Percentiles rank a stretch among this genome's conserved stretches.
Evolutionary conservation across 2,888 invertebrate genomes (phyloP).

Genomic region (Axea sp.): DNA sequence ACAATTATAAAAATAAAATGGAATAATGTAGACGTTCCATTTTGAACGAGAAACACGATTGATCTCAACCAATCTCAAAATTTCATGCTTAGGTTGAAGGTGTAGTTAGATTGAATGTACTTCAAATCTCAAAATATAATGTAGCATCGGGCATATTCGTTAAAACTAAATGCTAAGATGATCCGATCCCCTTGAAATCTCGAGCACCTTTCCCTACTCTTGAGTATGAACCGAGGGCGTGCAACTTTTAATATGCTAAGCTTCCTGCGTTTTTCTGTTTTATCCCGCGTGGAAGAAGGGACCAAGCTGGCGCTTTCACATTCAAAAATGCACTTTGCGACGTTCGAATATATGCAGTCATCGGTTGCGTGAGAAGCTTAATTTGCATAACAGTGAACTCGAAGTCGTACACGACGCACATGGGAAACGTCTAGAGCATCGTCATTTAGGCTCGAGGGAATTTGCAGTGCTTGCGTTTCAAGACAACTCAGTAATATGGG

Average conservation of each 20-base stretch:
- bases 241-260: constrained; percentile 64
- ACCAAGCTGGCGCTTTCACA: constrained; percentile 43
- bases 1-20: no score
- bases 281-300: constrained; percentile 35
- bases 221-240: constrained; percentile 49
- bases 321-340: constrained; percentile 62
- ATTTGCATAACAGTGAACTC: constrained; percentile 62
- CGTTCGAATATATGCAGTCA: constrained; percentile 54
- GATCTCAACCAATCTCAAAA: neutral
- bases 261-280: constrained; percentile 56
- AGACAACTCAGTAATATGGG: constrained; percentile 27
- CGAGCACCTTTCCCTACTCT: constrained; percentile 62
- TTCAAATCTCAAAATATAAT: constrained; percentile 48
- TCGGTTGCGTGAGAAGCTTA: constrained; percentile 56
- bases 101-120: constrained; percentile 35
- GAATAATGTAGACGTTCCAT: no score
- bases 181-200: constrained; percentile 68
- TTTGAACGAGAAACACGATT: constrained; percentile 11
- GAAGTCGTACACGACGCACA: constrained; percentile 46
- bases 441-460: constrained; percentile 27
- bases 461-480: constrained; percentile 5
- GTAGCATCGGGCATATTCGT: constrained; percentile 61
- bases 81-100: constrained; percentile 29
- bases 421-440: constrained; percentile 56
- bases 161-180: constrained; percentile 67